Conservation (phyloP, 2,113 vertebrate genomes). For the Isurus oxyrinchus region DNA sequence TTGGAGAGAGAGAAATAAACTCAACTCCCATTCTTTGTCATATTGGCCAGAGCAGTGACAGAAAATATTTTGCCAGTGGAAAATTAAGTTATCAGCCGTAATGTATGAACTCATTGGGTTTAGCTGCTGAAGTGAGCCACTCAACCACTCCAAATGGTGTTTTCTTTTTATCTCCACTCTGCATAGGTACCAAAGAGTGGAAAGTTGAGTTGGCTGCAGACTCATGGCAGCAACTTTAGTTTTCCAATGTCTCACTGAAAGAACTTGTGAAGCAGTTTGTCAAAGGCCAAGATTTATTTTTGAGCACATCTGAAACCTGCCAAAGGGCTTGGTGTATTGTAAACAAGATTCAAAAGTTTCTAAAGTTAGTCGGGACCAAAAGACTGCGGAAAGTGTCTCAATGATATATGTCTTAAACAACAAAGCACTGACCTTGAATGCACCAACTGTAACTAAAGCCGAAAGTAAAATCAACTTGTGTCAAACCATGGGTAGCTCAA, state of each 20-base stretch:
- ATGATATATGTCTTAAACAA: neutral
- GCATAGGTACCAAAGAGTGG: neutral
- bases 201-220: constrained; percentile 27
- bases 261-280: constrained; percentile 8
- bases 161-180: constrained; percentile 24
- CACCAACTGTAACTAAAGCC: neutral
- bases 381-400: neutral
- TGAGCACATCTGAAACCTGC: neutral
- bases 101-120: neutral
- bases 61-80: constrained; percentile 1
- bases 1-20: neutral
- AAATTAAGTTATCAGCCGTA: neutral
- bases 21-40: neutral
- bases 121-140: neutral
- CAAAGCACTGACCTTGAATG: neutral
- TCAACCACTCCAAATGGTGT: neutral
- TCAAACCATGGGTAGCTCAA: neutral
- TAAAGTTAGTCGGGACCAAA: neutral
- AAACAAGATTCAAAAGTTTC: neutral
- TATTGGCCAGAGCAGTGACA: constrained; percentile 8
- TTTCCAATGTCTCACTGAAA: constrained; percentile 26
- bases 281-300: constrained; percentile 26
- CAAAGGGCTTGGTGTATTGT: neutral
- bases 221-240: neutral
- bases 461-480: neutral